Evolutionary conservation across 2,888 invertebrate genomes (phyloP), one percentile per base, ranked within the genome.

Genomic region (Horisme vitalbata): DNA sequence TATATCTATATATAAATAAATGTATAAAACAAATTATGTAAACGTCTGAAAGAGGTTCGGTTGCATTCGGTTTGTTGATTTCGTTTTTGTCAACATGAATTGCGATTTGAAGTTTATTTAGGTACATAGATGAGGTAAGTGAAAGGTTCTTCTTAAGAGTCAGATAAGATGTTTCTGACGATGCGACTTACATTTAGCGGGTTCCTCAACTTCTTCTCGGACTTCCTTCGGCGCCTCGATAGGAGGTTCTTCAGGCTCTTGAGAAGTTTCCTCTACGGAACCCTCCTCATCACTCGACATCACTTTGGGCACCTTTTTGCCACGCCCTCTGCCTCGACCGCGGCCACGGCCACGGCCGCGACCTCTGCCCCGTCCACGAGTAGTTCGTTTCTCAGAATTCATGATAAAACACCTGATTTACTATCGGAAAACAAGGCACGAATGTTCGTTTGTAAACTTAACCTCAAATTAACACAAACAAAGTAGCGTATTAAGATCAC

Each of bases 301-400:
- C 13, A 94, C 93, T 84, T 94, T 94, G 0, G 93, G 91, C 36
- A 94, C 93, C 75, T 95, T 96, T 75, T 94, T 95, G 4, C 94
- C 93, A 54, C 94, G 86, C 20, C 94, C 94, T 45, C 94, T 90
- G 7, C 93, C 92, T 45, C 93, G 76, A n/a, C 94, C 94, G 34
- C 94, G 84, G 23, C 95, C 94, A 52, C 95, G 91, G 38, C 95
- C 95, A 20, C 95, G 92, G 13, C 95, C 95, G 21, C 95, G 91
- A n/a, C 95, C 95, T 20, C 95, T 91, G 33, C 95, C 94, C 63
- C 95, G 88, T 11, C 95, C 95, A 41, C 95, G 92, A 26, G 91
- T 79, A 67, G 93, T 93, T 67, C 93, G 91, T 69, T 93, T 92
- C 57, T 90, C 90, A 64, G 75, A 77, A 62, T 90, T 90, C 90